Evolutionary conservation across 1,140 invertebrate genomes (phyloP).

Genomic region (Odontomachus brunneus): DNA sequence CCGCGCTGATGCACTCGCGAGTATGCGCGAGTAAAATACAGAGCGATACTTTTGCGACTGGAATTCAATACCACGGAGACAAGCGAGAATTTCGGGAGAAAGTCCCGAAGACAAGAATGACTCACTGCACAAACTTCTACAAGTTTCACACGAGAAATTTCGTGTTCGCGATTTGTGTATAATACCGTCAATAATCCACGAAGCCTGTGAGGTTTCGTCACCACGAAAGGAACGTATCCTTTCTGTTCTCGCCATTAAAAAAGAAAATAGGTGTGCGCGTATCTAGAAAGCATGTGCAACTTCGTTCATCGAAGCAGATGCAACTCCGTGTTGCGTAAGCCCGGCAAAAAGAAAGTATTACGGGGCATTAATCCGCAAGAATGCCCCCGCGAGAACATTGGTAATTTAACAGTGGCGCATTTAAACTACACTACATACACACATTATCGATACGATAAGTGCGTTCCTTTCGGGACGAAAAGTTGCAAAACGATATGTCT

Average conservation of each 20-base stretch:
- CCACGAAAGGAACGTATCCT: constrained; percentile 13
- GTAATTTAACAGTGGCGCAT: neutral
- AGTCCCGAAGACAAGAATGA: neutral
- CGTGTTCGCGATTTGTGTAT: neutral
- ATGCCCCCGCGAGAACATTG: constrained; percentile 3
- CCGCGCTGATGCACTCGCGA: too few relatives aligned
- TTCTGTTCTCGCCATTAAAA: neutral
- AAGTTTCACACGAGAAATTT: constrained; percentile 12
- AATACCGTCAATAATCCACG: neutral
- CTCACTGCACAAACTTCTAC: neutral
- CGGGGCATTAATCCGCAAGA: constrained; percentile 47
- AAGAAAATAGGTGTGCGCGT: constrained; percentile 17
- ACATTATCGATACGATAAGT: constrained; percentile 2
- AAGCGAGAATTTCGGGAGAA: constrained; percentile 14
- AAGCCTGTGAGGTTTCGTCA: constrained; percentile 11
- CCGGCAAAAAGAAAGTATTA: constrained; percentile 58
- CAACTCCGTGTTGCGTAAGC: constrained; percentile 58
- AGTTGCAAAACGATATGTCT: neutral
- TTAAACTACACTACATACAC: neutral
- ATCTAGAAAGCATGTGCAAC: constrained; percentile 58
- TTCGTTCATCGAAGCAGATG: constrained; percentile 53
- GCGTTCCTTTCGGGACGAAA: neutral
- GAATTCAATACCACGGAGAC: constrained; percentile 5
- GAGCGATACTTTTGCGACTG: neutral
- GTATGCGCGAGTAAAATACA: too few relatives aligned